Conservation (phyloP, 2,888 invertebrate species). For the Drosophila neutralis region DNA sequence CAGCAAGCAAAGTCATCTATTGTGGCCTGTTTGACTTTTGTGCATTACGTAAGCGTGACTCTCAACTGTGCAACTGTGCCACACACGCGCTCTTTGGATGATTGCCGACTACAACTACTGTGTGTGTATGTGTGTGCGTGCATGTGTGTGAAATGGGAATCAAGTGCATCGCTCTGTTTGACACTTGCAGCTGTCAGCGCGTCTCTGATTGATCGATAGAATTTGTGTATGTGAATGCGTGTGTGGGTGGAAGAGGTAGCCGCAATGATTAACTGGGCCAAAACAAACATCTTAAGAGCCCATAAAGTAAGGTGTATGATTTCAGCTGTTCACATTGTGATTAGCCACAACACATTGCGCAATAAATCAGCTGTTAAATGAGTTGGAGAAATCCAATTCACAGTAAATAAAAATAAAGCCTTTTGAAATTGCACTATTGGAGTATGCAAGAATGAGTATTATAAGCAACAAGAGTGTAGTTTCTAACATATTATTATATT, state of each 20-base stretch:
- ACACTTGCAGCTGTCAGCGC: slow-evolving; percentile 78
- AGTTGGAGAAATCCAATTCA: not conserved
- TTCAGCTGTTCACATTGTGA: slow-evolving; percentile 10
- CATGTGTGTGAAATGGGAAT: slow-evolving; percentile 30
- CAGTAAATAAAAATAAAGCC: not conserved
- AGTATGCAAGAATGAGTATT: too few relatives aligned
- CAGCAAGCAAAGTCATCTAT: slow-evolving; percentile 16
- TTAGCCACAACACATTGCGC: slow-evolving; percentile 13
- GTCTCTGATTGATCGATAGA: slow-evolving; percentile 68
- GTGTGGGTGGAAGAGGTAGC: slow-evolving; percentile 8
- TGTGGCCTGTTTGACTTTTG: slow-evolving; percentile 74
- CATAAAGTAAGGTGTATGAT: slow-evolving; percentile 12
- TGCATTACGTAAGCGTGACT: slow-evolving; percentile 67
- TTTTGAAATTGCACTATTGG: too few relatives aligned
- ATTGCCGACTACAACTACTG: slow-evolving; percentile 36
- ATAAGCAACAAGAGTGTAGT: too few relatives aligned
- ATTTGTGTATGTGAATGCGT: slow-evolving; percentile 10
- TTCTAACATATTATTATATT: too few relatives aligned
- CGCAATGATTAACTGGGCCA: slow-evolving; percentile 50
- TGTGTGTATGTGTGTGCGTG: slow-evolving; percentile 12
- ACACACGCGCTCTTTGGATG: slow-evolving; percentile 49
- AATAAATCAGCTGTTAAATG: slow-evolving; percentile 20
- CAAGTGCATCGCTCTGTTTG: slow-evolving; percentile 74
- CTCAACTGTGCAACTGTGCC: slow-evolving; percentile 61
- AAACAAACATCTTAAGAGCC: slow-evolving; percentile 29